phyloP scores from a whole-genome alignment of 2,797 vertebrate genomes.

The Sebastes vulpes region DNA sequence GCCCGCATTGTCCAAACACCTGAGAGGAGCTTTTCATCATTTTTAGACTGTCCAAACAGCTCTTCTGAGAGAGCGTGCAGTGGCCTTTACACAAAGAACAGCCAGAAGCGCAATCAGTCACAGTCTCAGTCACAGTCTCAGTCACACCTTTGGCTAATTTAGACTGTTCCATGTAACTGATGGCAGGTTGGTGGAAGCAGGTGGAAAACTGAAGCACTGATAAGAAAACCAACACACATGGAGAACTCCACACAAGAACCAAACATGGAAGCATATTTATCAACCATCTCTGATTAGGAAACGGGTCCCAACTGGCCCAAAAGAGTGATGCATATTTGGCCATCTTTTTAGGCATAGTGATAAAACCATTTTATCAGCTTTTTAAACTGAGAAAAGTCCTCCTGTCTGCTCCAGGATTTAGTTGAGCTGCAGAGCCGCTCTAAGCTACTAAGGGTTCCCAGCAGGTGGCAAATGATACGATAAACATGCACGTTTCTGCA shows the following conservation, averaged over 20 bases:
- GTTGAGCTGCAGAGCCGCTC: conserved; percentile 26
- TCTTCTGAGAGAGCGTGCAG: neutral
- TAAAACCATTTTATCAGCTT: conserved; percentile 9
- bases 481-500: conserved; percentile 22
- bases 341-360: neutral
- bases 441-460: conserved; percentile 13
- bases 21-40: conserved; percentile 53
- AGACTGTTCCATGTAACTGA: conserved; percentile 3
- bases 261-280: neutral
- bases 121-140: conserved; percentile 32
- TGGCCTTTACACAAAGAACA: conserved; percentile 12
- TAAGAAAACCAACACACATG: neutral
- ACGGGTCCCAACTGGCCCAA: neutral
- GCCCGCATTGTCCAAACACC: conserved; percentile 12
- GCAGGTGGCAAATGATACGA: conserved; percentile 30
- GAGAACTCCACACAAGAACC: neutral
- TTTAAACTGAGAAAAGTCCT: conserved; percentile 5
- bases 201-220: neutral
- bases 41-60: conserved; percentile 46
- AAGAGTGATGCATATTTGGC: neutral
- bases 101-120: conserved; percentile 37
- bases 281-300: neutral
- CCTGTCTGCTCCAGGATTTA: conserved; percentile 28
- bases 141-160: conserved; percentile 21
- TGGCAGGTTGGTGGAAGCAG: neutral